Evolutionary conservation across 2,113 vertebrate genomes (phyloP), one percentile per base, ranked within the genome.

Genomic region (Equus przewalskii): DNA sequence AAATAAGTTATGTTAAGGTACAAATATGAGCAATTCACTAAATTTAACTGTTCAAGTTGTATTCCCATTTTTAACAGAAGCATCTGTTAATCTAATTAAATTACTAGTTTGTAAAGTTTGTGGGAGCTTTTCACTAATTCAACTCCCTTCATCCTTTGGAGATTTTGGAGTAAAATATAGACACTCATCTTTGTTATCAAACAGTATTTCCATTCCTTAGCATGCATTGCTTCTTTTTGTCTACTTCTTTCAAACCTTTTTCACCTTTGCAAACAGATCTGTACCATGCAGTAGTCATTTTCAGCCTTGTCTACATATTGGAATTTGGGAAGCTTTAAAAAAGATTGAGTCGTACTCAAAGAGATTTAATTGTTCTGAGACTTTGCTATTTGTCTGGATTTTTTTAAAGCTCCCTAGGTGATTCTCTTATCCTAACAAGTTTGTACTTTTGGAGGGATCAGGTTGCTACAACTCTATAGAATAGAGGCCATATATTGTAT

Each of bases 41-140:
- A 76, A 56, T 90, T 96, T 78, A 58, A 36, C 24, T 88, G 19
- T 84, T 94, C 18, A 94, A 82, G 33, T 46, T 90, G 2, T 67
- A 64, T 82, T 87, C 94, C 22, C 19, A 49, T 65, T 96, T 84
- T 85, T 91, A 33, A 70, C 14, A 56, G 6, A 30, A 62, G 15
- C 78, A 80, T 56, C 79, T 91, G 4, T 89, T 84, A 54, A 64
- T 73, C 6, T 72, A 49, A 56, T 79, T 81, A 73, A 90, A 16
- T 87, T 87, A 28, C 14, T 86, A 69, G 33, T 30, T 92, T 91
- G 22, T 58, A 54, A 44, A 26, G 11, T 89, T 83, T 87, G 41
- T 56, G 36, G 36, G 30, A 19, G 1, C 26, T 49, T 85, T 80
- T n/a, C 12, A 28, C 9, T 85, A 19, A 33, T 54, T 28, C 41